Conservation (phyloP, 2,888 invertebrate species). For the Aporophyla nigra region DNA sequence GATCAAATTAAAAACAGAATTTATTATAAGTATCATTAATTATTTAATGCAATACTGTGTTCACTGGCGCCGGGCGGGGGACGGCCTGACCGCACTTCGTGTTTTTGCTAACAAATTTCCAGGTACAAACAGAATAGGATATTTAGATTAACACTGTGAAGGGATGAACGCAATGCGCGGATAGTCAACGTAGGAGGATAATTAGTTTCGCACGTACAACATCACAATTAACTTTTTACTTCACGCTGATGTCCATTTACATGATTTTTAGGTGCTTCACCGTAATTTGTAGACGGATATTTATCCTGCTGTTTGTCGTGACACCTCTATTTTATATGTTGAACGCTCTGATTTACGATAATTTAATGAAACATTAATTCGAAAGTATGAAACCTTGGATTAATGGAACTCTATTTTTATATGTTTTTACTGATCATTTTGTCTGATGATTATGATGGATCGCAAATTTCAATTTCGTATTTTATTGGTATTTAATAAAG, state of each 20-base stretch:
- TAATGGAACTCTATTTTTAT: background rate
- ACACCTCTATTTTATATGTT: constrained; percentile 17
- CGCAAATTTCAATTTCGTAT: constrained; percentile 24
- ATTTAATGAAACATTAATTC: constrained; percentile 18
- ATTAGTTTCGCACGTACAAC: constrained; percentile 78
- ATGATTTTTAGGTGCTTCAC: constrained; percentile 39
- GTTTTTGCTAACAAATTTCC: constrained; percentile 83
- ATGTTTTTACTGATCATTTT: background rate
- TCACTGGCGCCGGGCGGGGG: constrained; percentile 68
- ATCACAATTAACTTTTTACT: constrained; percentile 63
- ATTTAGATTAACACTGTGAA: constrained; percentile 85
- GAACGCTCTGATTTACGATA: constrained; percentile 26
- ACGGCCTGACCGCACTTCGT: constrained; percentile 80
- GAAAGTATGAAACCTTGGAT: background rate
- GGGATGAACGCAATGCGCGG: constrained; percentile 69
- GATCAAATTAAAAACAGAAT: constrained; percentile 90
- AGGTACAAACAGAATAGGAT: constrained; percentile 86
- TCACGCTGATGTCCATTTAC: constrained; percentile 39
- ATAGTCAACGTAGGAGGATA: constrained; percentile 74
- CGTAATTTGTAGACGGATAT: constrained; percentile 31
- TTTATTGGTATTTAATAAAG: constrained; percentile 2
- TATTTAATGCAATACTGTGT: constrained; percentile 84
- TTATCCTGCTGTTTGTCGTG: constrained; percentile 12
- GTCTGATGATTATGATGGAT: background rate
- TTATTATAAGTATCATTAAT: constrained; percentile 88